Conservation (phyloP, 1,140 invertebrate species). For the Aphaenogaster ashmeadi region DNA sequence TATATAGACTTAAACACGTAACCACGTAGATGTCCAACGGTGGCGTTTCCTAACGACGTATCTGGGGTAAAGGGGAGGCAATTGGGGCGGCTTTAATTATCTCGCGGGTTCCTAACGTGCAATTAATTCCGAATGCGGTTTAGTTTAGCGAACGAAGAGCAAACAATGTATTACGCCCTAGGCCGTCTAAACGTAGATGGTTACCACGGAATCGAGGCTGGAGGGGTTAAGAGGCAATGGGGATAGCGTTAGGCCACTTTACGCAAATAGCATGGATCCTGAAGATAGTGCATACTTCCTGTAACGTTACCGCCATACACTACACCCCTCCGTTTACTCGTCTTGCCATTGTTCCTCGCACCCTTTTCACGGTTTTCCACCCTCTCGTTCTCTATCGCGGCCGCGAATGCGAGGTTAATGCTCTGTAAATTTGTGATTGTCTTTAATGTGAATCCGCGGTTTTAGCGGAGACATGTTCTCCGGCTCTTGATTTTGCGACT, state of each 20-base stretch:
- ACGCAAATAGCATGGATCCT: conserved; percentile 82
- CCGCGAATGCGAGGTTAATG: conserved; percentile 72
- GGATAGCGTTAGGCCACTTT: conserved; percentile 79
- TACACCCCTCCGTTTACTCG: conserved; percentile 62
- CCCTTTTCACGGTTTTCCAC: conserved; percentile 63
- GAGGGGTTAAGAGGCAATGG: conserved; percentile 50
- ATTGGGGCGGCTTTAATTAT: conserved; percentile 82
- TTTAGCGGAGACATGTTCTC: conserved; percentile 58
- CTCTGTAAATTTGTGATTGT: conserved; percentile 81
- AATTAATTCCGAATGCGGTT: conserved; percentile 84
- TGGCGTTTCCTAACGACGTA: conserved; percentile 52
- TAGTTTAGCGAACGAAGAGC: conserved; percentile 83
- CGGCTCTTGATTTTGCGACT: conserved; percentile 35
- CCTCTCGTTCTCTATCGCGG: conserved; percentile 46
- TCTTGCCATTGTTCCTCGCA: conserved; percentile 54
- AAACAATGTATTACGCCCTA: conserved; percentile 82
- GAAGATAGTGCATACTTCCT: conserved; percentile 80
- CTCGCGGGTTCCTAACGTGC: conserved; percentile 82
- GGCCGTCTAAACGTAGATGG: conserved; percentile 81
- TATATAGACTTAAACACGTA: conserved; percentile 19
- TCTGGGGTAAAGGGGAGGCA: conserved; percentile 51
- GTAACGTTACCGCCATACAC: conserved; percentile 62
- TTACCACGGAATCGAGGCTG: conserved; percentile 72
- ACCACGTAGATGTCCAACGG: conserved; percentile 63
- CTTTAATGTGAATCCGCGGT: conserved; percentile 76